Evolutionary conservation across 2,113 vertebrate genomes (phyloP), one percentile per base, ranked within the genome.

Genomic region (Cinclus cinclus): DNA sequence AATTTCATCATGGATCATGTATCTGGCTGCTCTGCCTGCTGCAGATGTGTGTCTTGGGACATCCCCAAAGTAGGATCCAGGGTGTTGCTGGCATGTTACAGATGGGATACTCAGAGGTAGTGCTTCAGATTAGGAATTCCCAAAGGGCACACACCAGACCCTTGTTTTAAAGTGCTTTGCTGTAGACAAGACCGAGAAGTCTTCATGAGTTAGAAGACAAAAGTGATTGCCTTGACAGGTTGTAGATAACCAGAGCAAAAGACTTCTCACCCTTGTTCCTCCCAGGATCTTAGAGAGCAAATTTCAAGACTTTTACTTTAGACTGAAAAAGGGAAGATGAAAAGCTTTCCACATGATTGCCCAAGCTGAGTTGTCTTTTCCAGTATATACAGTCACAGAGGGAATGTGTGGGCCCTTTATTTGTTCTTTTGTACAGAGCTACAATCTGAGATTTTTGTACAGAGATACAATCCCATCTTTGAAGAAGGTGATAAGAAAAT

Each of bases 401-500:
- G 24, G n/a, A 92, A 70, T 70, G 42, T 80, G 33, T n/a, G 27
- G 64, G 39, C 30, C 44, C 24, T 88, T 58, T 70, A 76, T 47
- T 83, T 92, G 44, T 56, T 77, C 75, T 62, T 83, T 79, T 74
- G 10, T 87, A 31, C 28, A 62, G 33, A 50, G 49, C 6, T 90
- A n/a, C n/a, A n/a, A n/a, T n/a, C n/a, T n/a, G n/a, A n/a, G n/a
- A n/a, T n/a, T n/a, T n/a, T n/a, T n/a, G n/a, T n/a, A n/a, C n/a
- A n/a, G n/a, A n/a, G 42, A 74, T 64, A 60, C 30, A 89, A 86
- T 76, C 64, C 56, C 20, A 33, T 83, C 28, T 92, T 94, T 85
- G 56, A 92, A 88, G 68, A 77, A 58, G 6, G 17, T 20, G 65
- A 71, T 93, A 85, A 92, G 71, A 95, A 92, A 94, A 86, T 68